Conservation (phyloP, 2,797 vertebrate species). For the Pseudomugil gertrudae region DNA sequence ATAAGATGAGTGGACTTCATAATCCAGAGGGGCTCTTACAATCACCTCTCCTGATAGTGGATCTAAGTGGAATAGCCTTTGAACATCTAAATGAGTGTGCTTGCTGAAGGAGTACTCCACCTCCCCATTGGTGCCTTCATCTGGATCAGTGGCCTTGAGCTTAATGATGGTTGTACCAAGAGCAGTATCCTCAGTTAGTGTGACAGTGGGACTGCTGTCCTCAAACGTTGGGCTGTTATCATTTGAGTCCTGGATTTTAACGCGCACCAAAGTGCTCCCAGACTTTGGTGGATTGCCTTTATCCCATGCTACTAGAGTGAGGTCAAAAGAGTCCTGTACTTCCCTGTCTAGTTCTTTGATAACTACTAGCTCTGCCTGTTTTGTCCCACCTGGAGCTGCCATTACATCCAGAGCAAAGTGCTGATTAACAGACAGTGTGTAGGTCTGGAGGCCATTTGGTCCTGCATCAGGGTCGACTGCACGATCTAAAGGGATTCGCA, state of each 20-base stretch:
- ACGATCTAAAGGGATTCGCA: slow-evolving; percentile 88
- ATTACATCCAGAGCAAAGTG: slow-evolving; percentile 90
- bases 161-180: slow-evolving; percentile 86
- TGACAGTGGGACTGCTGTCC: slow-evolving; percentile 82
- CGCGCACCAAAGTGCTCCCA: slow-evolving; percentile 86
- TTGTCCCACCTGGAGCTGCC: slow-evolving; percentile 81
- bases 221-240: slow-evolving; percentile 92
- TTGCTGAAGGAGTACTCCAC: slow-evolving; percentile 91
- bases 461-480: slow-evolving; percentile 88
- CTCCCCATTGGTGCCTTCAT: slow-evolving; percentile 91
- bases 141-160: slow-evolving; percentile 88
- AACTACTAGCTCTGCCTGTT: slow-evolving; percentile 88
- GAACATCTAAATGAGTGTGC: slow-evolving; percentile 82
- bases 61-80: slow-evolving; percentile 85
- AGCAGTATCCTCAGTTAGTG: slow-evolving; percentile 86
- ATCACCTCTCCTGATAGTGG: slow-evolving; percentile 82
- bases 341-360: slow-evolving; percentile 92
- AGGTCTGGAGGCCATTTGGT: slow-evolving; percentile 84
- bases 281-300: slow-evolving; percentile 89
- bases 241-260: slow-evolving; percentile 91
- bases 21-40: slow-evolving; percentile 85
- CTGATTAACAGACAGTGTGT: slow-evolving; percentile 85
- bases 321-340: slow-evolving; percentile 83
- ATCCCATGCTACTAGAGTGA: slow-evolving; percentile 87
- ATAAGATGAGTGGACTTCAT: slow-evolving; percentile 83